phyloP scores from a whole-genome alignment of 2,113 vertebrate genomes.

The Cyrtonyx montezumae region DNA sequence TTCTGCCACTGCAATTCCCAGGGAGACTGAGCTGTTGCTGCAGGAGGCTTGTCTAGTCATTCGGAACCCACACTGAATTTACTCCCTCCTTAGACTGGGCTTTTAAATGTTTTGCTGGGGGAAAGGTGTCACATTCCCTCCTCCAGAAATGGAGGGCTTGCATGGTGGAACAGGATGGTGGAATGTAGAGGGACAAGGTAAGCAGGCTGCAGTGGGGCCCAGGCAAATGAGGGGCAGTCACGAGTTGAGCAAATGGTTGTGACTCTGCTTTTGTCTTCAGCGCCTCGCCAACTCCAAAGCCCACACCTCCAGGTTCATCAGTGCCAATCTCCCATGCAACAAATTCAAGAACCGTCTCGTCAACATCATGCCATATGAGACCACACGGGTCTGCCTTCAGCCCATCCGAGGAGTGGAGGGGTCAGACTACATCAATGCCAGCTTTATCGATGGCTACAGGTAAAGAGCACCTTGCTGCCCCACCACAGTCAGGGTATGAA shows the following conservation, averaged over 20 bases:
- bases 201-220: not conserved
- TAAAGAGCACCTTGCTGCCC: slow-evolving; percentile 4
- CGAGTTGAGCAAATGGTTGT: not conserved
- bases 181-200: accelerated
- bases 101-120: not conserved
- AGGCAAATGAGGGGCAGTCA: not conserved
- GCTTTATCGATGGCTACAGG: slow-evolving; percentile 98
- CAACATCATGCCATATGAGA: slow-evolving; percentile 99
- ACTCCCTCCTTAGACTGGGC: not conserved
- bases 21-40: not conserved
- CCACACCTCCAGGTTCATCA: slow-evolving; percentile 97
- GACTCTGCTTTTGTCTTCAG: slow-evolving; percentile 68
- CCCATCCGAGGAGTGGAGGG: slow-evolving; percentile 97
- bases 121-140: not conserved
- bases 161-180: accelerated
- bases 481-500: accelerated
- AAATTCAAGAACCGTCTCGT: slow-evolving; percentile 99
- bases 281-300: slow-evolving; percentile 97
- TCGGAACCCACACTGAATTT: not conserved
- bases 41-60: not conserved
- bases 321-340: slow-evolving; percentile 98
- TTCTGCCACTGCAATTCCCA: accelerated
- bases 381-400: slow-evolving; percentile 94
- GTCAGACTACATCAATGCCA: slow-evolving; percentile 96
- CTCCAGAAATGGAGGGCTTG: too few species aligned